Conservation (phyloP, 2,113 vertebrate species). For the Entomyzon cyanotis region DNA sequence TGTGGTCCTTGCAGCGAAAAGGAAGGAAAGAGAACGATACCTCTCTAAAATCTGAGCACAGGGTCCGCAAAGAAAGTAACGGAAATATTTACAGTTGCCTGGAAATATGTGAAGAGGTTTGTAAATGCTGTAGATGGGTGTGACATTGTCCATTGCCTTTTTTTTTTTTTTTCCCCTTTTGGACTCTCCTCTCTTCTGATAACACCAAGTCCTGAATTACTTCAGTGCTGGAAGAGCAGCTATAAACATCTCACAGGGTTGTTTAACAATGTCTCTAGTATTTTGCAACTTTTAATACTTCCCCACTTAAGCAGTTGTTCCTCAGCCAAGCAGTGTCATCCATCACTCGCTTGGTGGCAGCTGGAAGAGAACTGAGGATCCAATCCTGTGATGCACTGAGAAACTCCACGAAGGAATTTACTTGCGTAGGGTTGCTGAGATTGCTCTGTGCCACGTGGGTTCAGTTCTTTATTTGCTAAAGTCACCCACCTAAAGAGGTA, state of each 20-base stretch:
- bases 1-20: neutral
- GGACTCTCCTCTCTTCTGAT: neutral
- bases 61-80: neutral
- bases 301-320: neutral
- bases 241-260: neutral
- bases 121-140: rapidly evolving
- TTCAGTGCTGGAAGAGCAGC: neutral
- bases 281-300: neutral
- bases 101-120: neutral
- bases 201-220: neutral
- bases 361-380: neutral
- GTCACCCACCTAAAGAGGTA: neutral
- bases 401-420: neutral
- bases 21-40: neutral
- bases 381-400: neutral
- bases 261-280: neutral
- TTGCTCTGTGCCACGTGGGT: neutral
- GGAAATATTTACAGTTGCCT: neutral
- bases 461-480: neutral
- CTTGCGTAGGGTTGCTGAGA: neutral
- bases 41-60: neutral
- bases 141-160: neutral
- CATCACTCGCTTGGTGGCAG: neutral
- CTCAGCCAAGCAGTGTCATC: neutral
- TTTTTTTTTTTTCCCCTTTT: neutral